phyloP scores from a whole-genome alignment of 2,888 invertebrate genomes.

The Caenorhabditis sp. region DNA sequence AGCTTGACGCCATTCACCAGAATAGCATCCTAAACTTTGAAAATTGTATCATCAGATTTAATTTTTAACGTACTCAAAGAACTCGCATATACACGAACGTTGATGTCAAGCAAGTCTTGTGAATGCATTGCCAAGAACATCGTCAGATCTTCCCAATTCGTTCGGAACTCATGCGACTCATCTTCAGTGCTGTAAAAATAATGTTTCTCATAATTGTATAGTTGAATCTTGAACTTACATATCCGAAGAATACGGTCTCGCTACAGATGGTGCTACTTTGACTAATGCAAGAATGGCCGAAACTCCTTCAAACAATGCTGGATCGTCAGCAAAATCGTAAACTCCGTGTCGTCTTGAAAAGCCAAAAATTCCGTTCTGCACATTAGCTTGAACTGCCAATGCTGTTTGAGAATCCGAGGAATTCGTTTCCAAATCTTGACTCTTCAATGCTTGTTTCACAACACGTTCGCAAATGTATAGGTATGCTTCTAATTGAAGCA shows the following conservation, averaged over 20 bases:
- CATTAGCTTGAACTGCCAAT: neutral
- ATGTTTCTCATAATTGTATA: neutral
- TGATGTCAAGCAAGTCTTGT: slow-evolving; percentile 50
- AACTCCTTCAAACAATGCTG: slow-evolving; percentile 32
- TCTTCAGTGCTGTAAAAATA: slow-evolving; percentile 6
- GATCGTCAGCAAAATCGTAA: slow-evolving; percentile 30
- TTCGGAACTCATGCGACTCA: slow-evolving; percentile 30
- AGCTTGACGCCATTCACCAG: slow-evolving; percentile 17
- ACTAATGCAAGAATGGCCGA: slow-evolving; percentile 18
- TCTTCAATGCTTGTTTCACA: slow-evolving; percentile 30
- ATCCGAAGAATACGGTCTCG: slow-evolving; percentile 17
- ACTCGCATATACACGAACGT: slow-evolving; percentile 47
- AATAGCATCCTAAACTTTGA: slow-evolving; percentile 28
- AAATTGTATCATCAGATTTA: no score
- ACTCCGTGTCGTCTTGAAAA: slow-evolving; percentile 16
- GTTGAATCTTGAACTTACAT: slow-evolving; percentile 1
- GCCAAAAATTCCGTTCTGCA: slow-evolving; percentile 14
- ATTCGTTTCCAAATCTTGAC: slow-evolving; percentile 20
- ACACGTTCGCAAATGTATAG: slow-evolving; percentile 25
- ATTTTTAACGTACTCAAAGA: slow-evolving; percentile 35
- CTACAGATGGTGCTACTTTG: slow-evolving; percentile 26
- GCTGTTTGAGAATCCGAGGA: slow-evolving; percentile 3
- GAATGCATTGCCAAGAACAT: slow-evolving; percentile 39
- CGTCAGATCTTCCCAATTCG: slow-evolving; percentile 43
- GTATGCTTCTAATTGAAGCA: slow-evolving; percentile 35